Evolutionary conservation across 2,888 invertebrate genomes (phyloP), one percentile per base, ranked within the genome.

Genomic region (Epinotia nisella): DNA sequence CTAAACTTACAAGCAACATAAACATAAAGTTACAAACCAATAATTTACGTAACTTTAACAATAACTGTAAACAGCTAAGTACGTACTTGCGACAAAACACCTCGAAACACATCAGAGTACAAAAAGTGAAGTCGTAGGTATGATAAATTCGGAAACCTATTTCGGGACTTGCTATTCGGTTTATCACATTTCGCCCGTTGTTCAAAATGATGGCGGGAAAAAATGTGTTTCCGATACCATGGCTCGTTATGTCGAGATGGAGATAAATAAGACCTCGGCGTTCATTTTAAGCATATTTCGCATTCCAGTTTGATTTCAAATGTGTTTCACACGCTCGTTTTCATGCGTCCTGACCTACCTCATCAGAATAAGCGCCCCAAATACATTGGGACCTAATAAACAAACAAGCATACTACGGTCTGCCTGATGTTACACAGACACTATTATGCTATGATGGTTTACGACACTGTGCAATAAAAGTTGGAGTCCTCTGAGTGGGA

Each of bases 81-180:
- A 56, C 11, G 64, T 59, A 71, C 39, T 41, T 39, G 17, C 45
- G 45, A 29, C 19, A 53, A 65, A 64, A 65, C 39, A 65, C 59
- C 24, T 39, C 59, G 49, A 35, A 19, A 35, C 10, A 39, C 69
- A 53, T 39, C 41, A 15, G 35, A 61, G n/a, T 56, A 49, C 19
- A 29, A 70, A 61, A 70, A 64, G n/a, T 56, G n/a, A n/a, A 70
- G 62, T 35, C 55, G n/a, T n/a, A n/a, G n/a, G 56, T 70, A 56
- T 49, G 62, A 56, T 62, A 49, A 49, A 41, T 62, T 70, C 7
- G 41, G 53, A 41, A 69, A 61, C 21, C 39, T 21, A 59, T 53
- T 39, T 70, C 35, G 21, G 55, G 35, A 21, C 70, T 35, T 41
- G 41, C 17, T 24, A 29, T 17, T 11, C 19, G 10, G 17, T 53